Evolutionary conservation across 2,797 vertebrate genomes (phyloP).

Genomic region (Syngnathus acus): DNA sequence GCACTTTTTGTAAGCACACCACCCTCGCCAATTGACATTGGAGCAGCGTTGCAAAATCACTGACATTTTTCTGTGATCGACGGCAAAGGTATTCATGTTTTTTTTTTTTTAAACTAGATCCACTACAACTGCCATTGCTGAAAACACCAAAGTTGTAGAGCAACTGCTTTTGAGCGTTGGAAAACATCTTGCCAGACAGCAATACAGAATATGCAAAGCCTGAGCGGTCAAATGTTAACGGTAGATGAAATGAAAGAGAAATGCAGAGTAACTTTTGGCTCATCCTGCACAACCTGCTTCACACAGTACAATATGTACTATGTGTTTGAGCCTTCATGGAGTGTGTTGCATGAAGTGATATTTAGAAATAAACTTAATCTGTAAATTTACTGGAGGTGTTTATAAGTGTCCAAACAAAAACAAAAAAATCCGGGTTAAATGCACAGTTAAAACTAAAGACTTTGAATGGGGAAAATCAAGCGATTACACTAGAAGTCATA

Average conservation of each 20-base stretch:
- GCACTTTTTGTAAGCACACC: no score
- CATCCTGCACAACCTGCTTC: not conserved
- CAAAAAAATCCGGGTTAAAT: no score
- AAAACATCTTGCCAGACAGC: not conserved
- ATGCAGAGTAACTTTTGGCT: not conserved
- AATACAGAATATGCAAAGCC: no score
- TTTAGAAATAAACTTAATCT: not conserved
- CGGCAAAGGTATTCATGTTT: no score
- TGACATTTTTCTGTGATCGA: no score
- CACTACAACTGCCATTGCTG: not conserved
- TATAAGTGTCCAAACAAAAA: not conserved
- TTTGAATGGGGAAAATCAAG: not conserved
- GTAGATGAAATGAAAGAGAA: no score
- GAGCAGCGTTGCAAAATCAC: not conserved
- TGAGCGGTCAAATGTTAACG: not conserved
- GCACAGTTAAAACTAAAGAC: no score
- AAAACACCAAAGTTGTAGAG: not conserved
- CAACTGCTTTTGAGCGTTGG: not conserved
- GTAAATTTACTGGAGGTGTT: not conserved
- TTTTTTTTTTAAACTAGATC: no score
- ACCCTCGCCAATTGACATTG: no score
- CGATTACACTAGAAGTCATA: slow-evolving; percentile 19
- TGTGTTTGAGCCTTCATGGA: not conserved
- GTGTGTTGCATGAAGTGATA: not conserved
- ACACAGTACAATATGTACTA: not conserved